Base-by-base conservation (phyloP, 2,113 vertebrate genomes). In the Hepsetus odoe region DNA sequence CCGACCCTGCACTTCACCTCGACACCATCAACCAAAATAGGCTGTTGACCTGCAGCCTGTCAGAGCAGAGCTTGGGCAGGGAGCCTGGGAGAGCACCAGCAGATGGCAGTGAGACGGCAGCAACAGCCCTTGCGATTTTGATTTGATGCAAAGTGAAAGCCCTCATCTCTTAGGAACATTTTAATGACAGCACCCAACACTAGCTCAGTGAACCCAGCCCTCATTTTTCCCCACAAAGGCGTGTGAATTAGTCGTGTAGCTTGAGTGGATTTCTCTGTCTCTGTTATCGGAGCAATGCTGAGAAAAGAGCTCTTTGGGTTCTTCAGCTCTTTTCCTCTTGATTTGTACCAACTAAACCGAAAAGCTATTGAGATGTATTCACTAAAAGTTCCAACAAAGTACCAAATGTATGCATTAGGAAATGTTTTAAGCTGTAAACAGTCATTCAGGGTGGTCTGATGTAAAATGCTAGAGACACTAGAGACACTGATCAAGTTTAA, bases 131-230 rank as follows among this genome's bases (percentile, higher is more conserved):
- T 69, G 71, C 14, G 46, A 42, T 75, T 55, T 26, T 76, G 67
- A 81, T 20, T 30, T 26, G 35, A 80, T 68, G 32, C n/a, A n/a
- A 82, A 65, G 40, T 66, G 80, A 83, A 82, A 61, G 79, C 53
- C 10, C 33, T 83, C 14, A 32, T 77, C 53, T 62, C 62, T 58
- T 59, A 77, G 73, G 77, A 77, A 72, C 51, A 82, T 84, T 86
- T 82, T 67, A 77, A 72, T 42, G 69, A 78, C 73, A 78, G 72
- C 83, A 81, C 85, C 68, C 64, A 42, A 53, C 72, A 71, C 66
- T 65, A 65, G 62, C 46, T 67, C 68, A 46, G 28, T 67, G 59
- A 72, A 62, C 51, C 20, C 58, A 20, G 22, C 38, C 56, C 7
- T 68, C 26, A 49, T 42, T 65, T 38, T 13, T 26, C 22, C 3